These are phyloP conservation scores for Drosophila fulvimacula DNA, from an alignment of 2,888 invertebrate genomes.

Conservation along the genomic window DNA sequence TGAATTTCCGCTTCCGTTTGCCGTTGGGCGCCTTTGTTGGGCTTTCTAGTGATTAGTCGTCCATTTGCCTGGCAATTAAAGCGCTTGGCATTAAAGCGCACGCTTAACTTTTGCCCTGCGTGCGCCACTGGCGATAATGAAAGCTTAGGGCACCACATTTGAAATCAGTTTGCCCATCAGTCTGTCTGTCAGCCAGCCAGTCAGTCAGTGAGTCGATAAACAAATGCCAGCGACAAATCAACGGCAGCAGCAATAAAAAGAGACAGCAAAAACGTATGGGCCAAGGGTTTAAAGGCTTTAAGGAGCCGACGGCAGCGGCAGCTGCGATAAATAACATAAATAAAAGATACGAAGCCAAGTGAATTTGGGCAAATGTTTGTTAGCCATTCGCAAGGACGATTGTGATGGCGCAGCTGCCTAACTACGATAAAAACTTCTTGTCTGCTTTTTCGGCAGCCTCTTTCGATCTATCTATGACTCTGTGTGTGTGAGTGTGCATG, in stretches of 20 bases:
- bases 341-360: slow-evolving; percentile 68
- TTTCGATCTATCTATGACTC: slow-evolving; percentile 5
- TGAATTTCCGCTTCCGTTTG: slow-evolving; percentile 64
- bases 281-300: slow-evolving; percentile 69
- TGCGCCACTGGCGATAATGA: slow-evolving; percentile 60
- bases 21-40: slow-evolving; percentile 53
- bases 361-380: slow-evolving; percentile 72
- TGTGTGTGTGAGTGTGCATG: slow-evolving; percentile 10
- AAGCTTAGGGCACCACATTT: slow-evolving; percentile 41
- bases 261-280: slow-evolving; percentile 25
- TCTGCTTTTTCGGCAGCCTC: slow-evolving; percentile 47
- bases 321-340: slow-evolving; percentile 77
- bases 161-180: slow-evolving; percentile 11
- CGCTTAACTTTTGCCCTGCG: slow-evolving; percentile 68
- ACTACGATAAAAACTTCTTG: slow-evolving; percentile 72
- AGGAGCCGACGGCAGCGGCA: slow-evolving; percentile 44
- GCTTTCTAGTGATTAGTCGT: slow-evolving; percentile 62
- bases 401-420: slow-evolving; percentile 67
- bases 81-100: slow-evolving; percentile 67
- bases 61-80: slow-evolving; percentile 77
- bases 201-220: slow-evolving; percentile 42
- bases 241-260: slow-evolving; percentile 19
- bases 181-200: slow-evolving; percentile 7
- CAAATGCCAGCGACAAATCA: slow-evolving; percentile 59
- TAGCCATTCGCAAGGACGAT: slow-evolving; percentile 63